Conservation (phyloP, 2,113 vertebrate species). For the Agelaius tricolor region DNA sequence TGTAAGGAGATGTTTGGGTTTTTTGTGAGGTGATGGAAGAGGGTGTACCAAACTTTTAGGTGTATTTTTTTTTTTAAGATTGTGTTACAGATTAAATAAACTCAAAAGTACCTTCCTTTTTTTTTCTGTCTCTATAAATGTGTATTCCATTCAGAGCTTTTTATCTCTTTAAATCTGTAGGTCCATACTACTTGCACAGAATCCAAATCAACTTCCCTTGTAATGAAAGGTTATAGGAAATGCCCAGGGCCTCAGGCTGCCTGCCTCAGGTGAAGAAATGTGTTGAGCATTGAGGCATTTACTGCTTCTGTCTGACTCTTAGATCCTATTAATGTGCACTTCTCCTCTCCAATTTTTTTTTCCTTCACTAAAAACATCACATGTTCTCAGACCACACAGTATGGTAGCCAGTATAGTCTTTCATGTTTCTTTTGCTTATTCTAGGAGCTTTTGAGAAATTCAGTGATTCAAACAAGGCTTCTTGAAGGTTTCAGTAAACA, state of each 20-base stretch:
- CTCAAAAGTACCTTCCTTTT: neutral
- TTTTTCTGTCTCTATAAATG: neutral
- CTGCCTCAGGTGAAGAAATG: neutral
- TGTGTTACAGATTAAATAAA: neutral
- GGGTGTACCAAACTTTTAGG: neutral
- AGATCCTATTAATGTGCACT: neutral
- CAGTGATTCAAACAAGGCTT: neutral
- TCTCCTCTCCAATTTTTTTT: neutral
- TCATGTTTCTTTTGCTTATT: neutral
- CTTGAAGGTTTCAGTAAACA: neutral
- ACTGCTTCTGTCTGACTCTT: neutral
- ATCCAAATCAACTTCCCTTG: neutral
- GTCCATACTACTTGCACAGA: neutral
- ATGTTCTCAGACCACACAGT: neutral
- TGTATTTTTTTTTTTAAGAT: neutral
- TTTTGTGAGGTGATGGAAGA: neutral
- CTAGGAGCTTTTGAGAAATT: neutral
- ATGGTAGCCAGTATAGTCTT: neutral
- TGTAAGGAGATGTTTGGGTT: neutral
- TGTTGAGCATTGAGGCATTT: neutral
- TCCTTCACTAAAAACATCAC: neutral
- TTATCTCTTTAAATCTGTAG: neutral
- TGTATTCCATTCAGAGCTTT: neutral
- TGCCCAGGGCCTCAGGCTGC: neutral
- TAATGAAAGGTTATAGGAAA: neutral